Conservation (phyloP, 2,113 vertebrate genomes). For the Motacilla tschutschensis region DNA sequence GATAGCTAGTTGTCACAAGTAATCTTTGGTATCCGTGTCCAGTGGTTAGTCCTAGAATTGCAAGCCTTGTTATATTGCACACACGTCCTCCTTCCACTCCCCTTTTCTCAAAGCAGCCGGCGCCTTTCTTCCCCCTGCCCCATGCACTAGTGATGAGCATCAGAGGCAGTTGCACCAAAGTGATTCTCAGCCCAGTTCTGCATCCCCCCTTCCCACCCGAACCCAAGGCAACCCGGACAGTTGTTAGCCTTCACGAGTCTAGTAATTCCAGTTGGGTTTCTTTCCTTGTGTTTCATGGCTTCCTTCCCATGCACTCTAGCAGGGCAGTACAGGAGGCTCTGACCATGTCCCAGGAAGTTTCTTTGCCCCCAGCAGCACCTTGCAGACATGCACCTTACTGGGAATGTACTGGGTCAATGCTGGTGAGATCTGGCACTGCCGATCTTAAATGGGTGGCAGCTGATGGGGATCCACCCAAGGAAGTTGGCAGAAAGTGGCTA, state of each 20-base stretch:
- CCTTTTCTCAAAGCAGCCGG: not conserved
- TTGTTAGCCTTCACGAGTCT: not conserved
- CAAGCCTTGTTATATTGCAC: constrained; percentile 40
- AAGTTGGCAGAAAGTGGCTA: constrained; percentile 31
- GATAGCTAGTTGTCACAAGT: constrained; percentile 37
- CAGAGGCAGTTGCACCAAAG: constrained; percentile 19
- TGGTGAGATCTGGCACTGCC: not conserved
- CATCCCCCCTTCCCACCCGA: not conserved
- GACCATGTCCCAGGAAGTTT: not conserved
- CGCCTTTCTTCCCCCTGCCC: not conserved
- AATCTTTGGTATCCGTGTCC: not conserved
- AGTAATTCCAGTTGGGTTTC: not conserved
- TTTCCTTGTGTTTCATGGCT: not conserved
- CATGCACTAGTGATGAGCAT: not conserved
- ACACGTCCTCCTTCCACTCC: not conserved
- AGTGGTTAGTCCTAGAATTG: constrained; percentile 48
- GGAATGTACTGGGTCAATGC: not conserved
- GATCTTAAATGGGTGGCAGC: not conserved
- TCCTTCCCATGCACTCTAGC: not conserved
- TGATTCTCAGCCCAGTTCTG: not conserved
- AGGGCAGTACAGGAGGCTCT: not conserved
- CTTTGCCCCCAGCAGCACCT: constrained; percentile 26
- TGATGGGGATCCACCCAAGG: not conserved
- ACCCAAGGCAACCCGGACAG: not conserved
- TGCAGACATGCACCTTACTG: constrained; percentile 38